Conservation (phyloP, 2,113 vertebrate genomes). For the Thryonomys swinderianus region DNA sequence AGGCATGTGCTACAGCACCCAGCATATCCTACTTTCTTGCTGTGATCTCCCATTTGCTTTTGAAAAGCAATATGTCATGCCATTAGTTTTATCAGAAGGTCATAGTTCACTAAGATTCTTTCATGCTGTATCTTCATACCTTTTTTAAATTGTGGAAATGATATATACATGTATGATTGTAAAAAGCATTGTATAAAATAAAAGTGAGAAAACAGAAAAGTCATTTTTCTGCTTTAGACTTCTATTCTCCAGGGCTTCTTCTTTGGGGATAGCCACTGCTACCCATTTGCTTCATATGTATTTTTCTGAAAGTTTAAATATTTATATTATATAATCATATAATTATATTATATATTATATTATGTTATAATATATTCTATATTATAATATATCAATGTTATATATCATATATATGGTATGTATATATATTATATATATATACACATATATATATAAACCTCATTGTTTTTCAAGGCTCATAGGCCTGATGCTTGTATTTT, state of each 20-base stretch:
- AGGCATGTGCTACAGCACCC: background rate
- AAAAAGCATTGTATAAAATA: background rate
- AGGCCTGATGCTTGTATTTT: background rate
- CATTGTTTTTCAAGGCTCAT: background rate
- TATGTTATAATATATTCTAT: too few species aligned
- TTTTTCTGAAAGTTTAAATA: background rate
- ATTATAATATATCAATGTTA: too few species aligned
- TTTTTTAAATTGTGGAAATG: background rate
- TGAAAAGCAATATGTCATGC: slow-evolving; percentile 29
- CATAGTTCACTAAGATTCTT: slow-evolving; percentile 18
- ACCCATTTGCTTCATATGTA: background rate
- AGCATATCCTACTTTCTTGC: background rate
- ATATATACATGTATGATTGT: background rate
- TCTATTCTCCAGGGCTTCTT: background rate
- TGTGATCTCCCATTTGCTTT: background rate
- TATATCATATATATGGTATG: background rate
- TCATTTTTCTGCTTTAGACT: background rate
- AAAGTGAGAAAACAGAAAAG: background rate
- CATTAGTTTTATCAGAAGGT: slow-evolving; percentile 49
- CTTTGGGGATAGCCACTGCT: background rate
- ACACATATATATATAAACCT: background rate
- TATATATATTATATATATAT: background rate
- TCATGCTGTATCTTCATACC: slow-evolving; percentile 13
- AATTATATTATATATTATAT: too few species aligned
- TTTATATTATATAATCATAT: too few species aligned